phyloP scores from a whole-genome alignment of 2,113 vertebrate genomes.

The Hemiscyllium ocellatum region DNA sequence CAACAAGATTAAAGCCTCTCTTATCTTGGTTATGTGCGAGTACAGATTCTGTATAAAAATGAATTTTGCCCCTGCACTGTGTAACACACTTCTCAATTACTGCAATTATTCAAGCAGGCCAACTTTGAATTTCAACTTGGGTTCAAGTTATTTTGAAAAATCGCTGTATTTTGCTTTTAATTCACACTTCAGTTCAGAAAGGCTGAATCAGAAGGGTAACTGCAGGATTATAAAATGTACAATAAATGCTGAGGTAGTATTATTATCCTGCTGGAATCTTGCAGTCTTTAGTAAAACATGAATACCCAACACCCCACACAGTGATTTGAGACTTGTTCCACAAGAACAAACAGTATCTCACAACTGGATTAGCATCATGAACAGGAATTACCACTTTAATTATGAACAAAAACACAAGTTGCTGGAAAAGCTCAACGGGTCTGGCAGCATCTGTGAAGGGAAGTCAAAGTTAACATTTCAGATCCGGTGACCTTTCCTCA shows the following conservation, averaged over 20 bases:
- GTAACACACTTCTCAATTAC: background rate
- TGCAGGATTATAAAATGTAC: background rate
- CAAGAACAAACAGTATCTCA: background rate
- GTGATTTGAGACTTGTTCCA: too few relatives aligned
- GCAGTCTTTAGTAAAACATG: background rate
- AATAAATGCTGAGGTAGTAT: background rate
- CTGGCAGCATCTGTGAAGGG: too few relatives aligned
- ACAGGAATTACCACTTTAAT: background rate
- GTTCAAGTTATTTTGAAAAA: background rate
- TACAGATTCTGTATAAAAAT: slow-evolving; percentile 1
- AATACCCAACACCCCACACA: background rate
- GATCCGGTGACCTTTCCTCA: too few relatives aligned
- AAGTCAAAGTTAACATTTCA: too few relatives aligned
- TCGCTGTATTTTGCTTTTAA: background rate
- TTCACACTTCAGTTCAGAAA: background rate
- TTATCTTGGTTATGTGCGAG: background rate
- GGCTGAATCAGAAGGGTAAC: background rate
- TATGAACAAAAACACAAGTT: background rate
- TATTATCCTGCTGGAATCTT: background rate
- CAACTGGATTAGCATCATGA: background rate
- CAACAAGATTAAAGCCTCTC: slow-evolving; percentile 1
- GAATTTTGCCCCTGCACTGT: background rate
- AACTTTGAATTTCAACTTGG: slow-evolving; percentile 20
- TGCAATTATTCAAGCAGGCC: background rate
- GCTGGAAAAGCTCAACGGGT: too few relatives aligned